phyloP scores from a whole-genome alignment of 2,113 vertebrate species.

The Chionodraco myersi region DNA sequence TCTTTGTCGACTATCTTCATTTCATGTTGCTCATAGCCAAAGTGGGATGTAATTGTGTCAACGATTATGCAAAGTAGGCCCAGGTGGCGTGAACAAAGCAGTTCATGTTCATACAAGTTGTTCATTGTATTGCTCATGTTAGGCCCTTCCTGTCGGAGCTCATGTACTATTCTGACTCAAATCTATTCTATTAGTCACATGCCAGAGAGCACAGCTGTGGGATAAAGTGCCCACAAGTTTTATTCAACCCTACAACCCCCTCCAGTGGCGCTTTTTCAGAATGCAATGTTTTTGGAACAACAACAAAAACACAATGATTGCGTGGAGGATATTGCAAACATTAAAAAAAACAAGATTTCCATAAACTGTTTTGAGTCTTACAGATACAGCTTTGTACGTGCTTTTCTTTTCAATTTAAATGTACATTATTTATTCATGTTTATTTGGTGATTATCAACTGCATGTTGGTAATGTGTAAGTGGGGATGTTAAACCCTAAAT shows the following conservation, averaged over 20 bases:
- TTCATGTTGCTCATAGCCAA: background rate
- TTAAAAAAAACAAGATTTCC: background rate
- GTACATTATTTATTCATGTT: background rate
- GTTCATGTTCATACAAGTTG: constrained; percentile 27
- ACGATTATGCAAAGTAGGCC: constrained; percentile 6
- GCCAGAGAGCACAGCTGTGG: constrained; percentile 51
- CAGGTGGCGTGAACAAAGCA: constrained; percentile 25
- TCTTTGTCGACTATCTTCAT: background rate
- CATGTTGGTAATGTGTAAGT: background rate
- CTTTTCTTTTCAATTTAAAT: background rate
- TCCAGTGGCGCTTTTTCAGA: constrained; percentile 48
- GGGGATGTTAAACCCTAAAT: background rate
- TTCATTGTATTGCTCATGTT: constrained; percentile 34
- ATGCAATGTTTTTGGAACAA: constrained; percentile 7
- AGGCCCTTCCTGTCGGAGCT: constrained; percentile 31
- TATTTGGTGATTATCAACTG: background rate
- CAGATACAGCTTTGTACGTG: background rate
- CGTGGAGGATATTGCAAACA: background rate
- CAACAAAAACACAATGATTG: background rate
- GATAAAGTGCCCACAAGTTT: constrained; percentile 12
- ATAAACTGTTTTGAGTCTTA: background rate
- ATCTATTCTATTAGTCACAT: constrained; percentile 62
- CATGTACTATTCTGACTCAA: constrained; percentile 51
- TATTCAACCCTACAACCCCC: constrained; percentile 47
- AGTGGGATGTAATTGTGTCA: background rate